These are phyloP conservation scores for Gymnothorax javanicus DNA, from an alignment of 2,797 vertebrate species.

Conservation along the genomic window DNA sequence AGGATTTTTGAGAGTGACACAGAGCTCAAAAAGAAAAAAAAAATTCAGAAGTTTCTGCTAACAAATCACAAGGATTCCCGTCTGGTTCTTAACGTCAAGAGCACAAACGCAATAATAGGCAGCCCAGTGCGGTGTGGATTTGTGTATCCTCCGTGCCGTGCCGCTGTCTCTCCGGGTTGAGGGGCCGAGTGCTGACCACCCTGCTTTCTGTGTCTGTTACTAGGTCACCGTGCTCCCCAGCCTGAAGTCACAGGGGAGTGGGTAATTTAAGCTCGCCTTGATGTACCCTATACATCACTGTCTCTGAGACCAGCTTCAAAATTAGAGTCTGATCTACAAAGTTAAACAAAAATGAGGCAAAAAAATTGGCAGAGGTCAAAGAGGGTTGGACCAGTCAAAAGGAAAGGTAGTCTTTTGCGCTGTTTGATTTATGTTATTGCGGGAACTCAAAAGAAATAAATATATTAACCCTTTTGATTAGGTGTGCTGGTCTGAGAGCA, in stretches of 20 bases:
- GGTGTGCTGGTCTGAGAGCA: conserved; percentile 35
- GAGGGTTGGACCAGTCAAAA: conserved; percentile 82
- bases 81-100: conserved; percentile 10
- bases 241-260: conserved; percentile 83
- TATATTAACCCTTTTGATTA: conserved; percentile 45
- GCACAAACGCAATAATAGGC: conserved; percentile 4
- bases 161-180: conserved; percentile 79
- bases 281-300: conserved; percentile 99
- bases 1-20: neutral
- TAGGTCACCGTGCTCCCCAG: conserved; percentile 73
- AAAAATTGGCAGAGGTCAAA: conserved; percentile 97
- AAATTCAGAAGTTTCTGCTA: neutral
- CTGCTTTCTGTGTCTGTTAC: conserved; percentile 83
- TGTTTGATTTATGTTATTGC: conserved; percentile 80
- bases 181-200: conserved; percentile 84
- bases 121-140: conserved; percentile 13
- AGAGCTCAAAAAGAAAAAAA: neutral
- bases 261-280: conserved; percentile 95
- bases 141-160: conserved; percentile 64
- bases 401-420: conserved; percentile 76
- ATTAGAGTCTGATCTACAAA: conserved; percentile 99
- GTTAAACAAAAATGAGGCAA: conserved; percentile 97
- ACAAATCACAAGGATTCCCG: neutral
- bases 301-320: conserved; percentile 88
- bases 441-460: conserved; percentile 61